Percentiles rank a stretch among this genome's conserved stretches.
Conservation (phyloP, 2,888 invertebrate species). For the Dione vanillae region DNA sequence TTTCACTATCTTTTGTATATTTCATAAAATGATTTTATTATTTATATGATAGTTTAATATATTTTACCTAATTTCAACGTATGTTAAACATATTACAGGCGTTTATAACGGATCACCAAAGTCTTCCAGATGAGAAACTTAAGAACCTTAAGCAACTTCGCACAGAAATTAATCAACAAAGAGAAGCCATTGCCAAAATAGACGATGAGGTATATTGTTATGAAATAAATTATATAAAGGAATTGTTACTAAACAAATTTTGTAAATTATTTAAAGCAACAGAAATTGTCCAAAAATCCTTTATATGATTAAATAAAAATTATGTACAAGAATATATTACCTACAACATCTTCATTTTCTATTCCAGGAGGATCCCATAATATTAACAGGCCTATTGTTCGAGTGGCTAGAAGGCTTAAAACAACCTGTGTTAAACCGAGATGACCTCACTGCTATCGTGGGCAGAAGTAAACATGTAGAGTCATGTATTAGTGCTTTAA, state of each 20-base stretch:
- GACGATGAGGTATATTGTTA: constrained; percentile 86
- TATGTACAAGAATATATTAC: too few species aligned
- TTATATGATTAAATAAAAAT: too few species aligned
- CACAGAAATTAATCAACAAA: constrained; percentile 87
- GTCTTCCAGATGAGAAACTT: constrained; percentile 82
- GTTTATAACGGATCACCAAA: constrained; percentile 83
- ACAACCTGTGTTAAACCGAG: constrained; percentile 86
- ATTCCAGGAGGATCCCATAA: constrained; percentile 77
- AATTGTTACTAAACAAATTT: too few species aligned
- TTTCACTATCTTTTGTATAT: too few species aligned
- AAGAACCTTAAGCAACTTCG: constrained; percentile 82
- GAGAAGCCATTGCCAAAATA: constrained; percentile 86
- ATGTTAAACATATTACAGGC: constrained; percentile 63
- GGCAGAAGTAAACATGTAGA: constrained; percentile 85
- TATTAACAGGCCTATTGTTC: constrained; percentile 87
- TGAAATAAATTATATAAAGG: too few species aligned
- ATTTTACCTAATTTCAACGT: too few species aligned
- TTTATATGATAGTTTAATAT: too few species aligned
- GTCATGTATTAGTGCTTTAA: constrained; percentile 84
- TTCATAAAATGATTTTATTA: neutral
- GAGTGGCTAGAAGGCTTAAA: constrained; percentile 91
- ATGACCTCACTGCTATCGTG: constrained; percentile 88
- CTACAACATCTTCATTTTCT: neutral
- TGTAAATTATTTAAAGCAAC: too few species aligned
- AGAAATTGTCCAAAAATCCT: too few species aligned